Base-by-base conservation (phyloP, 2,888 invertebrate genomes). In the Lasioglossum villosulum region DNA sequence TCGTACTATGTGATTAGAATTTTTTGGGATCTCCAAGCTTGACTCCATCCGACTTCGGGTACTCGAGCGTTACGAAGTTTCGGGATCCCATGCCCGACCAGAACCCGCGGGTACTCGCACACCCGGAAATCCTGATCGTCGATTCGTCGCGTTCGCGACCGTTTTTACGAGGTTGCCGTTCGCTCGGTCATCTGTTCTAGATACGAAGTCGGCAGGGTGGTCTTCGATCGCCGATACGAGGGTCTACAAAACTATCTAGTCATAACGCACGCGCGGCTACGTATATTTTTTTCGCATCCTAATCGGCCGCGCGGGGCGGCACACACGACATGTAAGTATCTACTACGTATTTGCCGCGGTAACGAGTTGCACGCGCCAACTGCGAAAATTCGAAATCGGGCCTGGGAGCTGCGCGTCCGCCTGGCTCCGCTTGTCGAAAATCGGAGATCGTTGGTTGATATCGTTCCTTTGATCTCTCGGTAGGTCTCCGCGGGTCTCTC, bases 241-340 rank as follows among this genome's bases (percentile, higher is more conserved):
- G 73, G 73, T 78, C 78, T 70, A 73, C 73, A 68, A 78, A 78
- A 75, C 74, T 80, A 52, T 78, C 37, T 75, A 84, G 56, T 80
- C 73, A 66, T 87, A 80, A 75, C n/a, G 68, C 74, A 66, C 78
- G 74, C 78, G 88, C 83, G 88, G 88, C 79, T 77, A 83, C 77
- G 78, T 88, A 88, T 88, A 88, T 88, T 88, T 88, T 84, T 88
- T 88, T 88, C 86, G 81, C 79, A 83, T 83, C 75, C 83, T 82
- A 85, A 82, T 76, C 71, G 66, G 85, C 83, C 88, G 80, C 88
- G 75, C 66, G 68, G 42, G 34, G 70, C 56, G 56, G 56, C 56
- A 16, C 76, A 71, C 82, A 34, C 78, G 74, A 74, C 71, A 52
- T 34, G 10, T 70, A 42, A 48, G 23, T 39, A 56, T 56, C 56